phyloP scores from a whole-genome alignment of 2,797 vertebrate genomes.

The Phalanger gymnotis region DNA sequence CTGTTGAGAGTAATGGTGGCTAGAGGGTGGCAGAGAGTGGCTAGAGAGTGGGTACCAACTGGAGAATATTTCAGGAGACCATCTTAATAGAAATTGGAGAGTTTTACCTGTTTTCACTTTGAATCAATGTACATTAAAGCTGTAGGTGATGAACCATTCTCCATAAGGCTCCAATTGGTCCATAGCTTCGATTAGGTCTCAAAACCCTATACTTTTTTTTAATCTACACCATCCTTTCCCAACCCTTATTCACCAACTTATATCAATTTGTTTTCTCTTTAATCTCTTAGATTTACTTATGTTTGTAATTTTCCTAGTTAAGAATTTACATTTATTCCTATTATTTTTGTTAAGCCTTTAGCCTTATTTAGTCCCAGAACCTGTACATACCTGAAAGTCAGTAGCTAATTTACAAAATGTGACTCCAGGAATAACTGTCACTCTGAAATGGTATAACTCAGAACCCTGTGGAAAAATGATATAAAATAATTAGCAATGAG shows the following conservation, averaged over 20 bases:
- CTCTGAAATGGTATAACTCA: conserved; percentile 1
- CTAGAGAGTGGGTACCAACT: not conserved
- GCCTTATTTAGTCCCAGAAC: no score
- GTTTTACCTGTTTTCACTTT: not conserved
- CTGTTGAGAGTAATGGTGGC: not conserved
- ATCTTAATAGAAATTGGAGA: no score
- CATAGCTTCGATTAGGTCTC: not conserved
- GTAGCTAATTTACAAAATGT: not conserved
- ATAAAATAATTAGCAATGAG: not conserved
- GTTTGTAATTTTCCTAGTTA: no score
- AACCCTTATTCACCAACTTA: no score
- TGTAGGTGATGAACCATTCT: not conserved
- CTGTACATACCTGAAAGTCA: not conserved
- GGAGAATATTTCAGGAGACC: not conserved
- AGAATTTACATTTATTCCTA: no score
- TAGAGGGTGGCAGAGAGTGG: no score
- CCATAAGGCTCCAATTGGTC: not conserved
- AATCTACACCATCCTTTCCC: no score
- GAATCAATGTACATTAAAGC: not conserved
- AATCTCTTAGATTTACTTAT: no score
- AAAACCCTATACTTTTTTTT: no score
- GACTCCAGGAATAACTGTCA: not conserved
- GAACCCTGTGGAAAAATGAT: not conserved
- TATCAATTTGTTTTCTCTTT: no score
- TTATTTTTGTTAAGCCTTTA: no score